These are phyloP conservation scores for Cephalopterus ornatus DNA, from an alignment of 2,113 vertebrate genomes.

Conservation along the genomic window DNA sequence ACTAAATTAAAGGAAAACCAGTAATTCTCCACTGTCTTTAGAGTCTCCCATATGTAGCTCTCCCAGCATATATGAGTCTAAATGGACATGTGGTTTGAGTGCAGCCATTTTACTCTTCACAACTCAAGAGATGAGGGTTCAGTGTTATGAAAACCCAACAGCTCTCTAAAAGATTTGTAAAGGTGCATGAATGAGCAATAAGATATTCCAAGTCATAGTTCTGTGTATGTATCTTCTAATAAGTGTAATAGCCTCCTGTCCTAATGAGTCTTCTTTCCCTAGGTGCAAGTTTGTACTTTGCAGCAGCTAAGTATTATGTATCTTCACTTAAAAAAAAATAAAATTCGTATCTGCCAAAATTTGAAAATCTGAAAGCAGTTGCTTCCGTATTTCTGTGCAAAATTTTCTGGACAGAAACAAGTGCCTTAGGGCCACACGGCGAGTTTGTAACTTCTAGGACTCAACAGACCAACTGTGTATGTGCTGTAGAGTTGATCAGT, in stretches of 20 bases:
- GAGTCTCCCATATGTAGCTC: neutral
- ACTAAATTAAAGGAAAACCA: neutral
- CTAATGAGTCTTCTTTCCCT: neutral
- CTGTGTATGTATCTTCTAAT: neutral
- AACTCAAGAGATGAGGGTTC: neutral
- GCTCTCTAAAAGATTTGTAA: neutral
- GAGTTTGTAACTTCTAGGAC: neutral
- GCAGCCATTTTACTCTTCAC: neutral
- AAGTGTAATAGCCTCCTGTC: neutral
- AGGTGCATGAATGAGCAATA: neutral
- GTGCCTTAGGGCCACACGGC: fast-evolving
- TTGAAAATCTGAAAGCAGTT: neutral
- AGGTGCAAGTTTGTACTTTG: neutral
- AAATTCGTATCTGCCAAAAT: neutral
- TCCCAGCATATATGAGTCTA: neutral
- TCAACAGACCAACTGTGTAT: fast-evolving
- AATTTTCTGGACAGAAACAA: neutral
- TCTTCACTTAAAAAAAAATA: neutral
- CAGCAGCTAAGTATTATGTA: neutral
- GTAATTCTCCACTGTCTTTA: neutral
- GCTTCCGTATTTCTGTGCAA: neutral
- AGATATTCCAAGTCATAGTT: neutral
- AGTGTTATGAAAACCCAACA: neutral
- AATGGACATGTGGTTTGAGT: neutral
- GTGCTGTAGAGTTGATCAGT: neutral